A percentile compares a stretch with the other conserved stretches of the same genome.
Conservation (phyloP, 2,888 invertebrate genomes). For the Harpagoxenus sublaevis region DNA sequence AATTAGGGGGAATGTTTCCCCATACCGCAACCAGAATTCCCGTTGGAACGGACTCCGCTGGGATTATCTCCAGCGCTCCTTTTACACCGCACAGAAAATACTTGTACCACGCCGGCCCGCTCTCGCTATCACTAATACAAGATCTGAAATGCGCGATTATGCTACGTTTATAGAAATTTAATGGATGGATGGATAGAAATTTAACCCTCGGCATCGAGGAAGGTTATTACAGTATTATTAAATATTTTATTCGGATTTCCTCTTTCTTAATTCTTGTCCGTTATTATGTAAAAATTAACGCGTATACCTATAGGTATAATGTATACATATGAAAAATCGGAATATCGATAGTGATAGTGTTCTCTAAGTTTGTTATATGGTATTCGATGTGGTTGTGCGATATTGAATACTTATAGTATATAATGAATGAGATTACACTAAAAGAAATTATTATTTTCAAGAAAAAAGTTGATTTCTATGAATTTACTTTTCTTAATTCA, state of each 20-base stretch:
- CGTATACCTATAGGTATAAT: background rate
- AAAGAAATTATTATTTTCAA: no score
- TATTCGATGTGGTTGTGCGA: constrained; percentile 27
- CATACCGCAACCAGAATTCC: constrained; percentile 93
- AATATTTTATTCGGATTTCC: background rate
- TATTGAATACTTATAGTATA: background rate
- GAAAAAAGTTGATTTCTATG: no score
- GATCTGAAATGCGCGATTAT: constrained; percentile 44
- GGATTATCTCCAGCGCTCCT: constrained; percentile 91
- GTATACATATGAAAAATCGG: constrained; percentile 1
- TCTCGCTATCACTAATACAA: constrained; percentile 59
- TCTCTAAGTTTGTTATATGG: constrained; percentile 16
- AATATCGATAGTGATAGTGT: constrained; percentile 2
- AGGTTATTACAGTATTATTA: background rate
- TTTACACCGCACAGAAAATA: constrained; percentile 97
- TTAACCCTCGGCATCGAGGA: background rate
- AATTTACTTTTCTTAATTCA: no score
- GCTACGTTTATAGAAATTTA: background rate
- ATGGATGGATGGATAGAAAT: background rate
- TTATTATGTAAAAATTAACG: background rate
- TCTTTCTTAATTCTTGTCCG: background rate
- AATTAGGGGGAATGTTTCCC: constrained; percentile 96
- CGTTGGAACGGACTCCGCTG: constrained; percentile 84
- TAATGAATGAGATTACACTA: constrained; percentile 39
- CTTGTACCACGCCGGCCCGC: constrained; percentile 94